These are phyloP conservation scores for Drosophila baimaii DNA, from an alignment of 1,140 invertebrate species.

Conservation along the genomic window DNA sequence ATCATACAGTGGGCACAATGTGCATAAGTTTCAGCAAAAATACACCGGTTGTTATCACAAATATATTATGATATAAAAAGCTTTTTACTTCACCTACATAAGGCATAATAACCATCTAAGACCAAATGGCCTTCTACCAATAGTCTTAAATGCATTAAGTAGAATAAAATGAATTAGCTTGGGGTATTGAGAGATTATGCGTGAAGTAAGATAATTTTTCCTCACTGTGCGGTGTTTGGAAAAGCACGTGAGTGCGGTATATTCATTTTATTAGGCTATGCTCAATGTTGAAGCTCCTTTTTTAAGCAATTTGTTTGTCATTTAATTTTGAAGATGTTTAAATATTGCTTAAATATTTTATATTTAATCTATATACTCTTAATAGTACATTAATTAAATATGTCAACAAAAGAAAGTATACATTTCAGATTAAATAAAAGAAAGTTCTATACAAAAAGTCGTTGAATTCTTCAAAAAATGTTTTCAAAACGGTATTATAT, in stretches of 20 bases:
- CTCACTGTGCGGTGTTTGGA: neutral
- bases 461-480: too few species aligned
- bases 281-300: neutral
- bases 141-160: neutral
- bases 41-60: too few species aligned
- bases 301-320: neutral
- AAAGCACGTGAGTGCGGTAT: constrained; percentile 2
- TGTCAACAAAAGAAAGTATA: too few species aligned
- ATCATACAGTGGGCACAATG: neutral
- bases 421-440: neutral
- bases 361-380: neutral
- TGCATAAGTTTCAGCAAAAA: neutral
- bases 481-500: neutral
- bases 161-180: too few species aligned
- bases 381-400: too few species aligned
- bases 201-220: neutral
- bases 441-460: too few species aligned
- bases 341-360: neutral
- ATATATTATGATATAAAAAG: neutral
- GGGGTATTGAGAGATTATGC: neutral
- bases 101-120: too few species aligned
- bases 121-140: neutral
- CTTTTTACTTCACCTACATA: neutral
- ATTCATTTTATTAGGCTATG: neutral
- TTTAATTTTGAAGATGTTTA: neutral